A percentile compares a stretch with the other conserved stretches of the same genome.
These are phyloP conservation scores for Pangasius sanitwongsei DNA, from an alignment of 2,797 vertebrate genomes.

Conservation along the genomic window DNA sequence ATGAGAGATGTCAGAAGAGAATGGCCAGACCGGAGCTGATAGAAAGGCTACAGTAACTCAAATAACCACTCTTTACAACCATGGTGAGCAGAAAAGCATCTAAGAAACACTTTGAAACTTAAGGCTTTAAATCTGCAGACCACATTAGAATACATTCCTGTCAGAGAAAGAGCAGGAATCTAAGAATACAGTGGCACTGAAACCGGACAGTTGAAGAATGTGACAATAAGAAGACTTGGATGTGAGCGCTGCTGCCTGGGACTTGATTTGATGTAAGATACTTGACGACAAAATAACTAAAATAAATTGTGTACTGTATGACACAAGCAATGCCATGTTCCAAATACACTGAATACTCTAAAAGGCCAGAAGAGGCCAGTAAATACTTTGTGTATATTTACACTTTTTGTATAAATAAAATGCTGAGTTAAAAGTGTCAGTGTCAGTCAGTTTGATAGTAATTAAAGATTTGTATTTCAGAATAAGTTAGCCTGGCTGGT, in stretches of 20 bases:
- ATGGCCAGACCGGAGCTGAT: not conserved
- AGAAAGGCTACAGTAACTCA: not conserved
- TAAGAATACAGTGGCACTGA: not conserved
- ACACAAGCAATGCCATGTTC: not conserved
- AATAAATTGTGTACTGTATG: not conserved
- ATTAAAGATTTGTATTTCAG: constrained; percentile 6
- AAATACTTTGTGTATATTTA: not conserved
- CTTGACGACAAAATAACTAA: not conserved
- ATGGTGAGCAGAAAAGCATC: not conserved
- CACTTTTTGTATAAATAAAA: constrained; percentile 7
- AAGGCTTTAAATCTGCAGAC: not conserved
- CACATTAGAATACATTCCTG: not conserved
- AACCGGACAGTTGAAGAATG: not conserved
- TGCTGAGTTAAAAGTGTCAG: not conserved
- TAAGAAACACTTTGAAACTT: not conserved
- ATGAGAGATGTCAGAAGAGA: not conserved
- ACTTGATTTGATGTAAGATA: not conserved
- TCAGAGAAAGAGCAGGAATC: not conserved
- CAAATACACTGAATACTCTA: not conserved
- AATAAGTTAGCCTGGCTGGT: constrained; percentile 4
- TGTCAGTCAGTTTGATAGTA: not conserved
- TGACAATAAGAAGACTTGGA: not conserved
- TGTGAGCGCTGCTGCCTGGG: not conserved
- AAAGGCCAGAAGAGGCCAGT: not conserved
- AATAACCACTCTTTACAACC: not conserved